Conservation (phyloP, 2,113 vertebrate genomes). For the Lycocorax pyrrhopterus region DNA sequence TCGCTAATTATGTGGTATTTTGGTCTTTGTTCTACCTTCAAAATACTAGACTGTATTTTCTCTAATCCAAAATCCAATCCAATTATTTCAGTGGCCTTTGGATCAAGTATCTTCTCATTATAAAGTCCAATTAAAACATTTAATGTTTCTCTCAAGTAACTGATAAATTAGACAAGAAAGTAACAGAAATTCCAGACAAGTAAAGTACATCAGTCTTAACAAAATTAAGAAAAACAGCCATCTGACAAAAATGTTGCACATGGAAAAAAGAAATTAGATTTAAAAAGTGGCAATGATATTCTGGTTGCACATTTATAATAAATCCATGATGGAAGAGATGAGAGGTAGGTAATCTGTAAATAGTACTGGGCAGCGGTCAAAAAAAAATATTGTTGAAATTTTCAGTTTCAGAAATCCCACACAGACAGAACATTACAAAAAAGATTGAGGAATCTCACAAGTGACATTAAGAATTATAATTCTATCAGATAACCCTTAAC, state of each 20-base stretch:
- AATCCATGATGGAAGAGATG: background rate
- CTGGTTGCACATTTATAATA: background rate
- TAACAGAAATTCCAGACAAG: background rate
- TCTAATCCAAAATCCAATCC: background rate
- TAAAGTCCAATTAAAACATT: background rate
- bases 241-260: background rate
- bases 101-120: background rate
- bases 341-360: background rate
- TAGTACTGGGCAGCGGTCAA: background rate
- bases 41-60: background rate
- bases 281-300: background rate
- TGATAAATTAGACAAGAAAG: background rate
- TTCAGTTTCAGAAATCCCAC: background rate
- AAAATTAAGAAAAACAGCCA: background rate
- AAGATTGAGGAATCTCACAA: background rate
- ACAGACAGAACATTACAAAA: accelerated
- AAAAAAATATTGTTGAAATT: background rate
- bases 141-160: background rate
- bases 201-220: background rate
- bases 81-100: background rate
- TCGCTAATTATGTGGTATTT: background rate
- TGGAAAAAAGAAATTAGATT: background rate
- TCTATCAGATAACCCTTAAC: background rate
- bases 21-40: background rate
- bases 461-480: background rate